Conservation (phyloP, 2,797 vertebrate species). For the Rallus crepitans region DNA sequence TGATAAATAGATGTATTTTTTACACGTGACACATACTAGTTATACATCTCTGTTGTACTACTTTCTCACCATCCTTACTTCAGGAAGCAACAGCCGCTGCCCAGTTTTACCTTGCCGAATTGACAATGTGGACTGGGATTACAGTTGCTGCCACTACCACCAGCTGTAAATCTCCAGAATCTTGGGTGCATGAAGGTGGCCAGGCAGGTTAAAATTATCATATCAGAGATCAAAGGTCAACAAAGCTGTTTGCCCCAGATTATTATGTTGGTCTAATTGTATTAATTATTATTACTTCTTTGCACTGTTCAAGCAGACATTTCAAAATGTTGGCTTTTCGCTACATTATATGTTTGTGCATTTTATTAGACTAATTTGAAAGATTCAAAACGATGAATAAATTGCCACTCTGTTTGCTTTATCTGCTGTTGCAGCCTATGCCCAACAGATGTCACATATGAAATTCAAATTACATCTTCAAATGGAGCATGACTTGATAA, state of each 20-base stretch:
- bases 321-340: slow-evolving; percentile 24
- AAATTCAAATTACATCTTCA: slow-evolving; percentile 81
- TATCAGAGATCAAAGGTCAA: neutral
- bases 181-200: neutral
- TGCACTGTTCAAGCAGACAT: neutral
- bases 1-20: neutral
- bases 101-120: neutral
- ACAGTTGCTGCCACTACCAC: neutral
- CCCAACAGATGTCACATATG: slow-evolving; percentile 77
- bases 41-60: neutral
- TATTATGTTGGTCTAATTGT: neutral
- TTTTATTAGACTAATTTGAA: slow-evolving; percentile 74
- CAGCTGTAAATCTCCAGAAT: neutral
- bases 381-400: slow-evolving; percentile 69
- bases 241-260: neutral
- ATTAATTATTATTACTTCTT: neutral
- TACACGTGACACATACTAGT: neutral
- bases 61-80: neutral
- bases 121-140: neutral
- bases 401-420: slow-evolving; percentile 70
- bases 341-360: slow-evolving; percentile 22
- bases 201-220: neutral
- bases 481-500: slow-evolving; percentile 75
- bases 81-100: fast-evolving
- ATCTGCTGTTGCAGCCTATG: slow-evolving; percentile 66